These are phyloP conservation scores for Rhagoletis pomonella DNA, from an alignment of 1,140 invertebrate species.

Conservation along the genomic window DNA sequence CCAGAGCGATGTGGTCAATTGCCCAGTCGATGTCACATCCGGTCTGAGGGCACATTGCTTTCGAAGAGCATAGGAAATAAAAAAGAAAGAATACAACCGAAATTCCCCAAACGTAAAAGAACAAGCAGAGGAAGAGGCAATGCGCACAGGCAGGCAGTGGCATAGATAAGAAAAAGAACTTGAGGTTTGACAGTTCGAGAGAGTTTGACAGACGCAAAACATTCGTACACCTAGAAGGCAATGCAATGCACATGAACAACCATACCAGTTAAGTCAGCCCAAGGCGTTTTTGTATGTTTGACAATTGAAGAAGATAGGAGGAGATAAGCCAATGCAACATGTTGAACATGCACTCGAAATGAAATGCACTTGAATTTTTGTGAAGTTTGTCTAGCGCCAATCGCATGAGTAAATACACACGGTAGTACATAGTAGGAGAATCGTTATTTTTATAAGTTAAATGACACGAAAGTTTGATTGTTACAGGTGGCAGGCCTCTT, in stretches of 20 bases:
- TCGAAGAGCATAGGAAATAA: background rate
- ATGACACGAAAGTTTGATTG: no score
- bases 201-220: background rate
- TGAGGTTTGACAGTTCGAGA: conserved; percentile 31
- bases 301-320: background rate
- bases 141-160: background rate
- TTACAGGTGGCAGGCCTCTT: no score
- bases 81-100: background rate
- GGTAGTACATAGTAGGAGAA: background rate
- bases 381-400: background rate
- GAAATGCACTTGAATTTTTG: background rate
- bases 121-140: background rate
- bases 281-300: background rate
- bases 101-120: background rate
- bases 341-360: background rate
- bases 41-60: conserved; percentile 5
- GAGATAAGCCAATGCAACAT: conserved; percentile 7
- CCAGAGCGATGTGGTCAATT: conserved; percentile 50
- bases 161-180: conserved; percentile 26
- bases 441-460: no score
- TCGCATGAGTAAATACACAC: background rate
- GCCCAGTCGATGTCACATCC: conserved; percentile 47
- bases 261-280: background rate
- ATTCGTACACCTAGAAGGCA: background rate
- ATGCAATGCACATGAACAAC: background rate